Percentiles rank a stretch among this genome's conserved stretches.
phyloP scores from a whole-genome alignment of 2,888 invertebrate species.

The Philaethria dido region DNA sequence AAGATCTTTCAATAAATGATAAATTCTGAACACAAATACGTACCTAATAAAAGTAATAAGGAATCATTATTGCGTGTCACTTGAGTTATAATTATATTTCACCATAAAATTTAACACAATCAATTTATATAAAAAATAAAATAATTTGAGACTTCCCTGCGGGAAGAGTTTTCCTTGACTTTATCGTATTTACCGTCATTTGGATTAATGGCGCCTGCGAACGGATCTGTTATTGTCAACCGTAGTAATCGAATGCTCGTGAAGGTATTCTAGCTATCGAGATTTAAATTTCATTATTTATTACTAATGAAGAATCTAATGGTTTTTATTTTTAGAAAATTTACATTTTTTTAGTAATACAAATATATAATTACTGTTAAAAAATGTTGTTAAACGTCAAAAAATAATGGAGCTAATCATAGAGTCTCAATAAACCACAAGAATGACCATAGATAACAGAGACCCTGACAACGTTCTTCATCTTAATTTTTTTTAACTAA shows the following conservation, averaged over 20 bases:
- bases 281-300: constrained; percentile 24
- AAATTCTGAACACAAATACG: too few relatives aligned
- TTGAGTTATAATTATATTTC: neutral
- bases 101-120: neutral
- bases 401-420: neutral
- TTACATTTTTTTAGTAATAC: neutral
- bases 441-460: constrained; percentile 11
- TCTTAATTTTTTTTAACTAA: constrained; percentile 28
- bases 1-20: too few relatives aligned
- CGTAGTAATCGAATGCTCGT: constrained; percentile 30
- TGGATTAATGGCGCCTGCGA: constrained; percentile 26
- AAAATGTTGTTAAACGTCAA: neutral
- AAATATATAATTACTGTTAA: neutral
- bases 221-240: constrained; percentile 33
- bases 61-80: too few relatives aligned
- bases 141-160: constrained; percentile 4
- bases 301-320: neutral
- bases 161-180: constrained; percentile 6
- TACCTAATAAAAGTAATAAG: too few relatives aligned
- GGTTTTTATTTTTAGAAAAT: neutral
- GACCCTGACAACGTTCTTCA: neutral
- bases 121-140: constrained; percentile 14
- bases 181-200: constrained; percentile 30
- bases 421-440: neutral
- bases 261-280: constrained; percentile 25